Evolutionary conservation across 2,888 invertebrate genomes (phyloP).

Genomic region (Serripes groenlandicus): DNA sequence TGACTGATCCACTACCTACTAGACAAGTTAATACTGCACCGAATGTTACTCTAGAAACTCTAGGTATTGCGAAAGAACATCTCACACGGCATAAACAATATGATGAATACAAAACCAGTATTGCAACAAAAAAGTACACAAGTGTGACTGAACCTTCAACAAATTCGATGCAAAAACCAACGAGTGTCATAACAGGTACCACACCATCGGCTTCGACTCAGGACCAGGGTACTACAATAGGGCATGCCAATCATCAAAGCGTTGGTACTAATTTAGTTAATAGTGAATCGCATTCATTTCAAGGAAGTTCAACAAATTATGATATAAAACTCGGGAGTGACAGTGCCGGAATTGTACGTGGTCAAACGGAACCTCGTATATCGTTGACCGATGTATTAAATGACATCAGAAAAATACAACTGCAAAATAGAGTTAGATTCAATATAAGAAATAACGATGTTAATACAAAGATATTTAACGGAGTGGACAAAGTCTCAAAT

Average conservation of each 20-base stretch:
- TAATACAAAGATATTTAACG: constrained; percentile 26
- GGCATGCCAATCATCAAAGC: too few relatives aligned
- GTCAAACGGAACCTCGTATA: constrained; percentile 25
- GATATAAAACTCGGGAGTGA: too few relatives aligned
- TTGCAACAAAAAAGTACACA: background rate
- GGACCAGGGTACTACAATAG: too few relatives aligned
- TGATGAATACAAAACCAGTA: background rate
- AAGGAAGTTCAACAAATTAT: too few relatives aligned
- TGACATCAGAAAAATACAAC: constrained; percentile 48
- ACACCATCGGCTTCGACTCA: background rate
- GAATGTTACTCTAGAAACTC: constrained; percentile 12
- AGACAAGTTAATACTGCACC: background rate
- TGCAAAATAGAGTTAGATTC: constrained; percentile 43
- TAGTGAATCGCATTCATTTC: too few relatives aligned
- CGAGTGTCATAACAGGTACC: background rate
- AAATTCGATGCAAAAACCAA: background rate
- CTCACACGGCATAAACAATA: background rate
- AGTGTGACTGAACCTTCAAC: background rate
- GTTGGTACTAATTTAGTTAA: too few relatives aligned
- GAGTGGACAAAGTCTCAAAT: constrained; percentile 17
- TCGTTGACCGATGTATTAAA: constrained; percentile 46
- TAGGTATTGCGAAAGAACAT: constrained; percentile 3
- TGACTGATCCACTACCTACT: background rate
- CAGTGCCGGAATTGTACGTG: too few relatives aligned
- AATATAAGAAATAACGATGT: constrained; percentile 36